Evolutionary conservation across 2,797 vertebrate genomes (phyloP).

Genomic region (Lepus townsendii): DNA sequence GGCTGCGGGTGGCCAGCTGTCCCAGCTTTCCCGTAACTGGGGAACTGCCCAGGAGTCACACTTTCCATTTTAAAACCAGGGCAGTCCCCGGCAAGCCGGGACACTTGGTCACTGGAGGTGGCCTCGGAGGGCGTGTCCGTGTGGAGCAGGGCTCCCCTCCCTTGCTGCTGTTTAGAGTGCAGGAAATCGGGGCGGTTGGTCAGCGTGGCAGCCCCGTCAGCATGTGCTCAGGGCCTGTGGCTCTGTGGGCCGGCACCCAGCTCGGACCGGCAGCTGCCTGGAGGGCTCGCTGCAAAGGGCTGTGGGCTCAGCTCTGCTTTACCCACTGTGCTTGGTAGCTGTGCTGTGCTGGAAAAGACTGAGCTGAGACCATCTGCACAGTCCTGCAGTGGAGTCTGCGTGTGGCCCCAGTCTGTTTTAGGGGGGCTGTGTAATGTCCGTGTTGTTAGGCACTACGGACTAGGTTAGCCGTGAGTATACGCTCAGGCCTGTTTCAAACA

Average conservation of each 20-base stretch:
- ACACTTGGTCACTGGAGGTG: not conserved
- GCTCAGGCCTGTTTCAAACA: not conserved
- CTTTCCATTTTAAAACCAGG: not conserved
- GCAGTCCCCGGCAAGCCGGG: not conserved
- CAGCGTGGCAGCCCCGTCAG: not conserved
- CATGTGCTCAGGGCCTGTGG: too few relatives aligned
- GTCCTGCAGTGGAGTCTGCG: not conserved
- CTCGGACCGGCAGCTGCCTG: too few relatives aligned
- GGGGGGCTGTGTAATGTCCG: not conserved
- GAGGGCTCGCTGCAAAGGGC: not conserved
- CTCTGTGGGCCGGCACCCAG: not conserved
- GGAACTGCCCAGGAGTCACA: not conserved
- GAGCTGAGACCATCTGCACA: not conserved
- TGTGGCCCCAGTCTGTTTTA: not conserved
- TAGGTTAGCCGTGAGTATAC: not conserved
- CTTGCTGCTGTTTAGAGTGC: not conserved
- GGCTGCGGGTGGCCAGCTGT: not conserved
- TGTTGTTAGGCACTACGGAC: not conserved
- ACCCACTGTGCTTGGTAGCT: not conserved
- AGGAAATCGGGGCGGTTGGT: not conserved
- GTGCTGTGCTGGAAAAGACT: not conserved
- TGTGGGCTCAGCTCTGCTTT: not conserved
- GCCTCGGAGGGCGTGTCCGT: not conserved
- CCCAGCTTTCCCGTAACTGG: not conserved
- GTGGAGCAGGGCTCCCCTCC: not conserved